phyloP scores from a whole-genome alignment of 2,888 invertebrate genomes.

The Nomada fucata region DNA sequence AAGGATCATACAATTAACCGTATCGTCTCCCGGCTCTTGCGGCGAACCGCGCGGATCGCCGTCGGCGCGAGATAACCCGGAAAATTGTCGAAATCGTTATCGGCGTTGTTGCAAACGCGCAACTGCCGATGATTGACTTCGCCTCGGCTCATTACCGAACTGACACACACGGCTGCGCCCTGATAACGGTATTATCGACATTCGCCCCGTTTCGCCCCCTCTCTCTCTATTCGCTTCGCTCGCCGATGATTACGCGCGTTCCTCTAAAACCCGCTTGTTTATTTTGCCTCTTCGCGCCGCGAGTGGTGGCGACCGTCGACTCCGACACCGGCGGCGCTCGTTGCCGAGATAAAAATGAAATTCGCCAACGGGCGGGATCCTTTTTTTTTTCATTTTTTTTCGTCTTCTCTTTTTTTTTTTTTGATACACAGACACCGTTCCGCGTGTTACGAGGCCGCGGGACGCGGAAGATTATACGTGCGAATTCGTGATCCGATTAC shows the following conservation, averaged over 20 bases:
- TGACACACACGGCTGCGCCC: conserved; percentile 57
- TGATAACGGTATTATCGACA: conserved; percentile 69
- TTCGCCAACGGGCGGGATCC: conserved; percentile 8
- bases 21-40: conserved; percentile 29
- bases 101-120: conserved; percentile 47
- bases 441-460: conserved; percentile 35
- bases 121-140: conserved; percentile 61
- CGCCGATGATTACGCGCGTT: conserved; percentile 18
- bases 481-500: conserved; percentile 49
- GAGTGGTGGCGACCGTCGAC: conserved; percentile 8
- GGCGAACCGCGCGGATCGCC: conserved; percentile 29
- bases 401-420: background rate
- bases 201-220: conserved; percentile 38
- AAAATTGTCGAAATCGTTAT: conserved; percentile 64
- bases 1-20: background rate
- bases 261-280: conserved; percentile 33
- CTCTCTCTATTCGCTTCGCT: background rate
- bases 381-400: background rate
- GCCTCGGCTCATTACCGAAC: conserved; percentile 65
- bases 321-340: conserved; percentile 1
- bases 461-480: conserved; percentile 48
- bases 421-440: conserved; percentile 11
- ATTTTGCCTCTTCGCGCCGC: conserved; percentile 26
- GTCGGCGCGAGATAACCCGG: conserved; percentile 32
- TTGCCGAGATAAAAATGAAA: conserved; percentile 54